Percentiles rank a stretch among this genome's conserved stretches.
Conservation (phyloP, 1,140 invertebrate species). For the Microplitis demolitor region DNA sequence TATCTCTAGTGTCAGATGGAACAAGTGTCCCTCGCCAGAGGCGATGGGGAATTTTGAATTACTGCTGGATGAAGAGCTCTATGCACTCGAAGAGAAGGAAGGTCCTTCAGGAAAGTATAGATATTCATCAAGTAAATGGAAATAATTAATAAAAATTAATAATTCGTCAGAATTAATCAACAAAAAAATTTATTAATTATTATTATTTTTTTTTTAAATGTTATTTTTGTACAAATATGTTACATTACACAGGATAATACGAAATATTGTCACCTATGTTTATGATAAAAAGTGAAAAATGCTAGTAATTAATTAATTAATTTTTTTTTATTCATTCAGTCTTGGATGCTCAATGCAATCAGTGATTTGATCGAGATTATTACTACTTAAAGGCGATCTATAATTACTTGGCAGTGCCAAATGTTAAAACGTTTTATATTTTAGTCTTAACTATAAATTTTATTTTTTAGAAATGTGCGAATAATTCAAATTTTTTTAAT, state of each 20-base stretch:
- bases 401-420: slow-evolving; percentile 38
- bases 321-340: slow-evolving; percentile 41
- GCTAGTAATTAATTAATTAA: not conserved
- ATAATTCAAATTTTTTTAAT: too few species aligned
- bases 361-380: slow-evolving; percentile 38
- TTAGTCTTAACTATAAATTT: not conserved
- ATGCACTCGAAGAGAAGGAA: slow-evolving; percentile 64
- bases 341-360: slow-evolving; percentile 48
- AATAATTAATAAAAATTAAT: slow-evolving; percentile 40
- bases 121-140: slow-evolving; percentile 51
- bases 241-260: slow-evolving; percentile 39
- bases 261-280: slow-evolving; percentile 39
- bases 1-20: slow-evolving; percentile 80
- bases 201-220: slow-evolving; percentile 32
- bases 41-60: slow-evolving; percentile 88
- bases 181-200: slow-evolving; percentile 27
- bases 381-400: slow-evolving; percentile 32
- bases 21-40: slow-evolving; percentile 81
- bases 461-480: not conserved
- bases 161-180: slow-evolving; percentile 41
- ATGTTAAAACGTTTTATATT: slow-evolving; percentile 28
- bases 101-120: slow-evolving; percentile 44
- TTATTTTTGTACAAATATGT: slow-evolving; percentile 52
- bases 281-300: slow-evolving; percentile 45
- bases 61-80: slow-evolving; percentile 83